Evolutionary conservation across 2,113 vertebrate species (phyloP).

Genomic region (Jaculus jaculus): DNA sequence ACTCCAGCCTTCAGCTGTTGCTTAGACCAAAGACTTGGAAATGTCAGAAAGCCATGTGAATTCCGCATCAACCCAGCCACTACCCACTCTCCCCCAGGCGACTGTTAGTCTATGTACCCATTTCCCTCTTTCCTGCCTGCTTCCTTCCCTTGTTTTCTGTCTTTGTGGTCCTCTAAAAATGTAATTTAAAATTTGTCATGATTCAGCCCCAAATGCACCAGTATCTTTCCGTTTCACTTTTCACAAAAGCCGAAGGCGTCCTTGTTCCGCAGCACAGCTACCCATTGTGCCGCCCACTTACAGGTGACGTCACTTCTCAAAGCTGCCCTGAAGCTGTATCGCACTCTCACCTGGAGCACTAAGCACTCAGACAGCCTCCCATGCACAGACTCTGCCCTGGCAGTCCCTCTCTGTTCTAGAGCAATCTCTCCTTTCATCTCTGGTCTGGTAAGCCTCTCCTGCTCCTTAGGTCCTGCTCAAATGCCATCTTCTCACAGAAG

Average conservation of each 20-base stretch:
- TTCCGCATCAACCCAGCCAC: background rate
- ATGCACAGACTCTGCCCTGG: background rate
- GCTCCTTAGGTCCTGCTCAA: background rate
- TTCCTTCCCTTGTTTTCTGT: background rate
- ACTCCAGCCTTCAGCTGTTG: background rate
- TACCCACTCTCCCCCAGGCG: background rate
- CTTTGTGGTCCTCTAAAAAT: background rate
- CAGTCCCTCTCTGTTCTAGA: background rate
- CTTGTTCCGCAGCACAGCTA: background rate
- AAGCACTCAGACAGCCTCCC: background rate
- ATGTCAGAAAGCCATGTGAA: background rate
- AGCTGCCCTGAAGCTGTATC: background rate
- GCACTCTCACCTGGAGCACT: background rate
- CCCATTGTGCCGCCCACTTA: background rate
- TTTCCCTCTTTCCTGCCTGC: background rate
- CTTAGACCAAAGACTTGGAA: background rate
- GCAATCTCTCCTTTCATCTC: background rate
- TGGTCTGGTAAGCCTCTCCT: background rate
- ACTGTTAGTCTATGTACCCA: fast-evolving
- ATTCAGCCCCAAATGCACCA: background rate
- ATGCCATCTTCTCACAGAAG: background rate
- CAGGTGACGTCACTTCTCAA: background rate
- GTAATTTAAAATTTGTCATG: background rate
- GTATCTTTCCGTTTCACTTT: background rate
- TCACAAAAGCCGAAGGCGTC: background rate